These are phyloP conservation scores for Spilogale gracilis DNA, from an alignment of 2,113 vertebrate species.

Conservation along the genomic window DNA sequence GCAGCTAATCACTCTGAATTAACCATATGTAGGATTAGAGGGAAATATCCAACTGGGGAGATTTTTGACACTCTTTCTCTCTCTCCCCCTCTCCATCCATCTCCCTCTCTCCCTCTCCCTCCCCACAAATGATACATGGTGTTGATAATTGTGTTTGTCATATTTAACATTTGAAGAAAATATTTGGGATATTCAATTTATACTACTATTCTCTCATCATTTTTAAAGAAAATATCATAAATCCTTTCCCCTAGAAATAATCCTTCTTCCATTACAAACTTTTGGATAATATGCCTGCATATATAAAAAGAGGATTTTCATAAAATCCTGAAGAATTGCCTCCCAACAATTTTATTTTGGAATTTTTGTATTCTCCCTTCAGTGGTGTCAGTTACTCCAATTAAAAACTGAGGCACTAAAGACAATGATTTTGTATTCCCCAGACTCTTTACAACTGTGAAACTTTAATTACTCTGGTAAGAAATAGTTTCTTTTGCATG, in stretches of 20 bases:
- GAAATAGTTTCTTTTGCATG: conserved; percentile 51
- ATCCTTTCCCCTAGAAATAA: conserved; percentile 35
- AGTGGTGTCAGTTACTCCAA: not conserved
- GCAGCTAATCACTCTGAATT: not conserved
- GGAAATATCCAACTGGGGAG: not conserved
- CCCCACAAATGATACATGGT: not conserved
- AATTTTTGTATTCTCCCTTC: not conserved
- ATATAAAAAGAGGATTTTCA: not conserved
- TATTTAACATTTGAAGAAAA: not conserved
- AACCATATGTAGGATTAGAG: not conserved
- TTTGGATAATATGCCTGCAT: not conserved
- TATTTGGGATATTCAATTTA: not conserved
- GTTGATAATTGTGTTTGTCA: not conserved
- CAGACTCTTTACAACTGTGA: conserved; percentile 28
- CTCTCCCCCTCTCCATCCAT: not conserved
- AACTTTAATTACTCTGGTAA: conserved; percentile 55
- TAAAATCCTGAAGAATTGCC: not conserved
- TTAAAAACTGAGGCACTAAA: conserved; percentile 45
- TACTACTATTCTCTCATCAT: not conserved
- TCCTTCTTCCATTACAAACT: not conserved
- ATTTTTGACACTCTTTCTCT: not conserved
- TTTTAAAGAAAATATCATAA: not conserved
- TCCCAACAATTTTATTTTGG: conserved; percentile 15
- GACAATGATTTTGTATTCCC: conserved; percentile 30
- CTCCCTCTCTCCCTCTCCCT: not conserved